Evolutionary conservation across 2,797 vertebrate genomes (phyloP).

Genomic region (Anomalospiza imberbis): DNA sequence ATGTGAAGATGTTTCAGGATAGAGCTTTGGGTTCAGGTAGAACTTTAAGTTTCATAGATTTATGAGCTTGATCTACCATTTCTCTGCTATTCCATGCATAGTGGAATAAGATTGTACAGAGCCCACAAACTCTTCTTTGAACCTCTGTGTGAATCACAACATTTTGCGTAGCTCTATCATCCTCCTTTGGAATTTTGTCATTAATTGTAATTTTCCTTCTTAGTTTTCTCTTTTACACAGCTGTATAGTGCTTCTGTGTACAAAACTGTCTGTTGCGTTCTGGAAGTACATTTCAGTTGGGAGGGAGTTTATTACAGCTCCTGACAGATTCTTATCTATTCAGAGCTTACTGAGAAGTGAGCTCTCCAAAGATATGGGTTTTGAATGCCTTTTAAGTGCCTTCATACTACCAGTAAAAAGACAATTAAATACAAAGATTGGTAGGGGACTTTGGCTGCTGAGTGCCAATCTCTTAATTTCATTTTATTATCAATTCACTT

Average conservation of each 20-base stretch:
- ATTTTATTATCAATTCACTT: neutral
- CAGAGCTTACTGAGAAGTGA: neutral
- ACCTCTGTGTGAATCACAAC: neutral
- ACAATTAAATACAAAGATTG: neutral
- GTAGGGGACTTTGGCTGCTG: neutral
- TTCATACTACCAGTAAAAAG: neutral
- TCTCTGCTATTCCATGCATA: neutral
- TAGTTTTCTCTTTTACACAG: neutral
- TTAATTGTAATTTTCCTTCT: neutral
- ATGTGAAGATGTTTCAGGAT: accelerated
- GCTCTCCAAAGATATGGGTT: neutral
- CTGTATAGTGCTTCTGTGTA: neutral
- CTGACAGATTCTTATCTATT: neutral
- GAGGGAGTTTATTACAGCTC: neutral
- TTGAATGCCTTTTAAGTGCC: neutral
- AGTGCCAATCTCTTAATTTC: neutral
- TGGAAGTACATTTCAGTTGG: neutral
- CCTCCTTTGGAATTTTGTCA: neutral
- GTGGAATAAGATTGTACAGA: neutral
- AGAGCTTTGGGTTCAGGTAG: neutral
- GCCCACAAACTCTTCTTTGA: neutral
- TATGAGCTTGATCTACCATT: neutral
- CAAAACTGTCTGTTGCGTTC: neutral
- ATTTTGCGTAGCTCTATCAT: neutral
- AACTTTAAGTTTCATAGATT: neutral